Evolutionary conservation across 2,888 invertebrate genomes (phyloP).

Genomic region (Cantharis rufa): DNA sequence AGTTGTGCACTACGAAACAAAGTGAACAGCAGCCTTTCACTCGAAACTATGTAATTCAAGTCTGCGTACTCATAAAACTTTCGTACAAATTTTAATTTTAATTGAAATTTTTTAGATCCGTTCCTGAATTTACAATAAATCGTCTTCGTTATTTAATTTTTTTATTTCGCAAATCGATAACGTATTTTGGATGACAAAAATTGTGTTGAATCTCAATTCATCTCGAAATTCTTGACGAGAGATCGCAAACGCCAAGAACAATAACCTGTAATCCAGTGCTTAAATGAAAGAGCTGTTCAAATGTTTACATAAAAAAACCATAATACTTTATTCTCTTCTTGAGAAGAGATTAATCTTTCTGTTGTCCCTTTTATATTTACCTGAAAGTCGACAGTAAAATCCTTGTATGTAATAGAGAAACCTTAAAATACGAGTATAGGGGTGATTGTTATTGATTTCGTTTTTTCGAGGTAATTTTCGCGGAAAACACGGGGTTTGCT

Average conservation of each 20-base stretch:
- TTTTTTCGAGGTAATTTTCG: not conserved
- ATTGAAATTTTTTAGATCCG: too few species aligned
- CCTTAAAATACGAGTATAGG: not conserved
- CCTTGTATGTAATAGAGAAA: not conserved
- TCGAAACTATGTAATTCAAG: too few species aligned
- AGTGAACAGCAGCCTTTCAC: too few species aligned
- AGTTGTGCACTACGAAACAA: too few species aligned
- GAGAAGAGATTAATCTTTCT: constrained; percentile 6
- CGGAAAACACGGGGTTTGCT: not conserved
- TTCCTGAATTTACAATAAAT: not conserved
- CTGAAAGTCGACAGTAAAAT: not conserved
- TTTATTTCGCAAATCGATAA: not conserved
- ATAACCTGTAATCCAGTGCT: constrained; percentile 9
- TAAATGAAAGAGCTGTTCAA: constrained; percentile 12
- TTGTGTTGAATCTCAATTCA: not conserved
- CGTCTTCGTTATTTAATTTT: not conserved
- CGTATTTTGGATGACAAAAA: not conserved
- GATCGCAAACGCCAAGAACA: constrained; percentile 5
- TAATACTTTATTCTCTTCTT: constrained; percentile 7
- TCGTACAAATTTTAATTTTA: too few species aligned
- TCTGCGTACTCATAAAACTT: too few species aligned
- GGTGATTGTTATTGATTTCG: not conserved
- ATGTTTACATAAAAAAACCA: constrained; percentile 14
- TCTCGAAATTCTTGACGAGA: not conserved
- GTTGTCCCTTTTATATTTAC: constrained; percentile 1